phyloP scores from a whole-genome alignment of 2,113 vertebrate genomes.

The Apodemus sylvaticus region DNA sequence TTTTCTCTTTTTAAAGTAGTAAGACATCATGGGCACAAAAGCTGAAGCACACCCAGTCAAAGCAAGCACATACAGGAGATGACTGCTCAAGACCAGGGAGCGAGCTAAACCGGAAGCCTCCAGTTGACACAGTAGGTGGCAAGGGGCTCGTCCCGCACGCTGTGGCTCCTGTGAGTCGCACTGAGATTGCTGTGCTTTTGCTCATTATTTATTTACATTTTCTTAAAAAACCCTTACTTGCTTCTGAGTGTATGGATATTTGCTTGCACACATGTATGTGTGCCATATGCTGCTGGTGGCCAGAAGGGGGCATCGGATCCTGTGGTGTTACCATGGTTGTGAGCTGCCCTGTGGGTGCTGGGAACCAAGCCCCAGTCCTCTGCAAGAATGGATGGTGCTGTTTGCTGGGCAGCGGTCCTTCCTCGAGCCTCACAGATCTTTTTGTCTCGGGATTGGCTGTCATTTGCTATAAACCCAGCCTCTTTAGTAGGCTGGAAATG shows the following conservation, averaged over 20 bases:
- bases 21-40: conserved; percentile 97
- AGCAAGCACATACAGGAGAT: conserved; percentile 80
- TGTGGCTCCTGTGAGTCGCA: background rate
- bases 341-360: too few species aligned
- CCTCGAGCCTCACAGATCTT: background rate
- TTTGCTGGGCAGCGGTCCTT: background rate
- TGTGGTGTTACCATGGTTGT: background rate
- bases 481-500: background rate
- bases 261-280: background rate
- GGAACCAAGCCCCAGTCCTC: background rate
- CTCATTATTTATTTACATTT: background rate
- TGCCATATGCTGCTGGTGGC: background rate
- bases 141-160: background rate
- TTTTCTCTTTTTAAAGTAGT: conserved; percentile 75
- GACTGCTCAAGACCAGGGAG: conserved; percentile 42
- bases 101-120: conserved; percentile 59
- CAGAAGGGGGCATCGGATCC: background rate
- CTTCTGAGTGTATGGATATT: background rate
- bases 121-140: conserved; percentile 78
- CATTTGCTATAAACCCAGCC: background rate
- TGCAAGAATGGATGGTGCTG: background rate
- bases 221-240: background rate
- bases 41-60: conserved; percentile 89
- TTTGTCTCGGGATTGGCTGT: background rate
- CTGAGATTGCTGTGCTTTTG: background rate